Percentiles rank a stretch among this genome's conserved stretches.
Conservation (phyloP, 2,113 vertebrate genomes). For the Myotis yumanensis region DNA sequence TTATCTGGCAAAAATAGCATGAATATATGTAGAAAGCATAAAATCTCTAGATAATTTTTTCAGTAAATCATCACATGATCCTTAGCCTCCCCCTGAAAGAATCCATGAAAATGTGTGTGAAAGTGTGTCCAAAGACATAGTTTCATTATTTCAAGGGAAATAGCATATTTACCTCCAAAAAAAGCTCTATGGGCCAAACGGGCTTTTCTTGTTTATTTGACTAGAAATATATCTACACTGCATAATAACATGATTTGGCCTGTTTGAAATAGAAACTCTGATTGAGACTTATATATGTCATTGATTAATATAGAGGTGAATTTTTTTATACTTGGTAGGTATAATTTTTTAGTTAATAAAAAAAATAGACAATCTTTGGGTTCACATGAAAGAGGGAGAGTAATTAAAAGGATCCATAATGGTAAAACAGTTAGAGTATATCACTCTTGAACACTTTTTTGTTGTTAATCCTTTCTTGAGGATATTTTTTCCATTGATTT, state of each 20-base stretch:
- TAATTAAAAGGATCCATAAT: background rate
- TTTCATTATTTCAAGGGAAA: constrained; percentile 51
- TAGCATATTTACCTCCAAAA: constrained; percentile 1
- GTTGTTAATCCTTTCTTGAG: too few species aligned
- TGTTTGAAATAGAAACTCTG: constrained; percentile 5
- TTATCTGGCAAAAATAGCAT: background rate
- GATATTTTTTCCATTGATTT: too few species aligned
- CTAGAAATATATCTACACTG: background rate
- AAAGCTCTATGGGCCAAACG: background rate
- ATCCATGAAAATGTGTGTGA: background rate
- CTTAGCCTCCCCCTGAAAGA: background rate
- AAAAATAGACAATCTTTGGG: background rate
- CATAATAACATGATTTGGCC: background rate
- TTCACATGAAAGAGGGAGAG: background rate
- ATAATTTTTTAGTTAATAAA: background rate
- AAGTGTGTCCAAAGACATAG: background rate
- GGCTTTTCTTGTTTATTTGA: background rate
- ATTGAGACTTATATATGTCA: background rate
- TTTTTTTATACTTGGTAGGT: background rate
- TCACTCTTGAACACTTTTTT: background rate
- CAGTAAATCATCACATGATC: background rate
- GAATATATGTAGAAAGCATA: background rate
- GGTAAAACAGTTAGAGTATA: background rate
- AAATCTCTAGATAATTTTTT: constrained; percentile 23
- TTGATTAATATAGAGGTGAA: background rate